Conservation (phyloP, 2,113 vertebrate genomes). For the Phylloscopus trochilus region DNA sequence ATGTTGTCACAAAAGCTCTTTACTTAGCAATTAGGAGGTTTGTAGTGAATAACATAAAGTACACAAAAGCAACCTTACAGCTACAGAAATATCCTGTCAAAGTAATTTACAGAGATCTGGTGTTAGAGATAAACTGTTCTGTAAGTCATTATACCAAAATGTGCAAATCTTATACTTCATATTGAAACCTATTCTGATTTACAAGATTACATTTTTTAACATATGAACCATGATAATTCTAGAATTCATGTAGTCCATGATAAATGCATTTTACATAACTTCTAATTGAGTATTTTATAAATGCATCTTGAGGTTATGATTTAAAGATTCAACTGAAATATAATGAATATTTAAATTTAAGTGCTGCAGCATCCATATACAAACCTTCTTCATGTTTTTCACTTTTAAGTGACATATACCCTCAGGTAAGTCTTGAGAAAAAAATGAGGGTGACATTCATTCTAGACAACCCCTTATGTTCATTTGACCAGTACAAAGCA, state of each 20-base stretch:
- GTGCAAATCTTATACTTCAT: not conserved
- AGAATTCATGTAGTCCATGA: not conserved
- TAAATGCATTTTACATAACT: not conserved
- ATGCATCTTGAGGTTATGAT: not conserved
- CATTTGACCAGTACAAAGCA: fast-evolving
- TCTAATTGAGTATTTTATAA: not conserved
- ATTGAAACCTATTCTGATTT: not conserved
- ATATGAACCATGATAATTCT: not conserved
- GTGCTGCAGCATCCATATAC: not conserved
- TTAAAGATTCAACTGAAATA: not conserved
- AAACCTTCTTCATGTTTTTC: not conserved
- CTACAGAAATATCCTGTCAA: not conserved
- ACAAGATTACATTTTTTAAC: not conserved
- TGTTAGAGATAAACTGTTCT: not conserved
- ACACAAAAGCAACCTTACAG: not conserved
- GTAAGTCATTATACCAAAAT: not conserved
- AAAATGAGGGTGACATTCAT: not conserved
- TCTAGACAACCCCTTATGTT: not conserved
- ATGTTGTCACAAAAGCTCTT: not conserved
- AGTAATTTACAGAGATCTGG: not conserved
- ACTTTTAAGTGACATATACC: not conserved
- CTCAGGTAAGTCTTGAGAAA: not conserved
- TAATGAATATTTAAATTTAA: not conserved
- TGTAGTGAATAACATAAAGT: not conserved
- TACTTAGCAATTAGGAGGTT: not conserved